Base-by-base conservation (phyloP, 1,140 invertebrate genomes). In the Conopomorpha cramerella region DNA sequence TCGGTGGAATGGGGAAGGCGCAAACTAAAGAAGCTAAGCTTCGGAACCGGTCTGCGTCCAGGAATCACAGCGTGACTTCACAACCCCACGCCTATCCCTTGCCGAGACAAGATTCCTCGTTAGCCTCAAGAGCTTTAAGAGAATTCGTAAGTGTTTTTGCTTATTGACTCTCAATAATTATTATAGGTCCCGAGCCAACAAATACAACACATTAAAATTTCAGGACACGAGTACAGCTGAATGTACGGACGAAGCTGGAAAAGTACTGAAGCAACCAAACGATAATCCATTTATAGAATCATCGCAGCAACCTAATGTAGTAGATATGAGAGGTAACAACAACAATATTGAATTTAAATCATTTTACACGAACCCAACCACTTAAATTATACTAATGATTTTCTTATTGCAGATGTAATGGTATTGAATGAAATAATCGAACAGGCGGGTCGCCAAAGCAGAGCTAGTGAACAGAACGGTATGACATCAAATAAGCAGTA, bases 341-440 rank as follows among this genome's bases (percentile, higher is more conserved):
- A 23, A 28, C 19, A 23, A 10, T n/a, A n/a, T n/a, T n/a, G n/a
- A n/a, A 38, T 15, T 19, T 18, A 32, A 35, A 11, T 13, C 19
- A 23, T 25, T 25, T 1, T 10, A 10, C 18, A 34, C 18, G 32
- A 13, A 10, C 12, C n/a, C n/a, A n/a, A n/a, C n/a, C n/a, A n/a
- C n/a, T n/a, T n/a, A n/a, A n/a, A n/a, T n/a, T n/a, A 11, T 23
- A 23, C 19, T 23, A 23, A 23, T 10, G 10, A 23, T 23, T 4
- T 23, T 37, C 2, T 32, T 15, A 30, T 84, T 83, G 12, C 77
- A 98, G 95, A 98, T 84, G 93, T 98, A 32, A 95, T 97, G 93
- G 94, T 97, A 41, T 78, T 98, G 47, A 96, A 96, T 72, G 94
- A 98, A 68, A 96, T 98, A 45, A 94, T 98, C 47, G 95, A 97